Evolutionary conservation across 2,888 invertebrate species (phyloP), one percentile per base, ranked within the genome.

Genomic region (Calliopum simillimum): DNA sequence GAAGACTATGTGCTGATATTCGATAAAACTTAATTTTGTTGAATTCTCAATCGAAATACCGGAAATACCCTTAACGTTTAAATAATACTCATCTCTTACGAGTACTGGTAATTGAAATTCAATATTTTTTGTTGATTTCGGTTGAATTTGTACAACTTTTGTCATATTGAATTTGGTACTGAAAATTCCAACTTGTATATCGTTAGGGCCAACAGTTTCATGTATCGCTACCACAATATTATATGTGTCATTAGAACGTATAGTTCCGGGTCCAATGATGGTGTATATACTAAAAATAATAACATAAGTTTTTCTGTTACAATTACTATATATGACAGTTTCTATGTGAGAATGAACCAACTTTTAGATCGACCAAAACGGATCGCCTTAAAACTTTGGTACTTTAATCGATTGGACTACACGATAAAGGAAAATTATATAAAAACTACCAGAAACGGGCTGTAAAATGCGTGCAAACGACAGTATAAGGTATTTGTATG

Each of bases 1-100:
- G 80, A 96, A 93, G 13, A 96, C 90, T 11, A 94, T 93, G 1
- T 65, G 47, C 21, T 43, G 47, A 81, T 95, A 93, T 73, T 91
- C 90, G 55, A 92, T 89, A 85, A 91, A 95, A 59, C 89, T 87
- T 59, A 96, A 84, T 13, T 89, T 88, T 5, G 92, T 92, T 14
- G 91, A 89, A 75, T 93, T 91, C 61, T 88, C 88, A 84, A 95
- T 95, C 74, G 88, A 88, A 23, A 93, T 87, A 3, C 94, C 94
- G 3, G 91, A 90, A 41, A 90, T 87, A 13, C 95, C 94, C 33
- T 74, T 74, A 12, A 74, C 77, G n/a, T 69, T 74, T 55, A 78
- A 66, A 23, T 74, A 73, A 55, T 77, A 33, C 5, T 33, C 33
- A 14, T n/a, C 12, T 59, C 12, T 33, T n/a, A 14, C 33, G 25